Percentiles rank a stretch among this genome's conserved stretches.
These are phyloP conservation scores for Ctenopoma multispine DNA, from an alignment of 2,797 vertebrate species.

Conservation along the genomic window DNA sequence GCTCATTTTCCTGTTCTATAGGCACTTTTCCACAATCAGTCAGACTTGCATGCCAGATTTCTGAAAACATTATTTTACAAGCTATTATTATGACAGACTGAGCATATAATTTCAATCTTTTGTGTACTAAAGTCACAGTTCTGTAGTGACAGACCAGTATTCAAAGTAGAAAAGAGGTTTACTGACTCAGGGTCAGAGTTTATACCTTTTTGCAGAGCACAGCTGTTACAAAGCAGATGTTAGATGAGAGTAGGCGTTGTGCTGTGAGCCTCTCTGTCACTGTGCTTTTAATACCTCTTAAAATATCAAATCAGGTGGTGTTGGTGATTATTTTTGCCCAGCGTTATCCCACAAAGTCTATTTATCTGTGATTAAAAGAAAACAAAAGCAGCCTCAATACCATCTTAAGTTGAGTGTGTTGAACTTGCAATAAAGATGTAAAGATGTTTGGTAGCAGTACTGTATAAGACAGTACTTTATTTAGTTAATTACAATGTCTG, in stretches of 20 bases:
- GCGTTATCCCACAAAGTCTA: background rate
- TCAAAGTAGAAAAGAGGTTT: constrained; percentile 22
- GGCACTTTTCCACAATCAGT: constrained; percentile 52
- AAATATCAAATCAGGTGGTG: constrained; percentile 3
- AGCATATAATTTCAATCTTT: constrained; percentile 13
- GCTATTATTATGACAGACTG: constrained; percentile 44
- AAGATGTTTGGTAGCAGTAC: constrained; percentile 9
- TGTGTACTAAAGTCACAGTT: constrained; percentile 19
- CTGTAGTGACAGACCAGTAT: constrained; percentile 14
- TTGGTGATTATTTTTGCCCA: constrained; percentile 1
- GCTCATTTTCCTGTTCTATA: constrained; percentile 64
- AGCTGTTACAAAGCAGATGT: constrained; percentile 35
- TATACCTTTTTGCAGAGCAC: constrained; percentile 35
- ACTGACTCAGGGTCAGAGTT: constrained; percentile 29
- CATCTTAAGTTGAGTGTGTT: background rate
- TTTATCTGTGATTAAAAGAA: background rate
- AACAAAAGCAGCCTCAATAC: background rate
- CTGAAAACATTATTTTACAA: constrained; percentile 42
- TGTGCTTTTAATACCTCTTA: background rate
- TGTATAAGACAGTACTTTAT: constrained; percentile 21
- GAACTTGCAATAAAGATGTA: background rate
- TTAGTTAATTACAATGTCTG: constrained; percentile 8
- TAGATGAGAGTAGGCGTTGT: background rate
- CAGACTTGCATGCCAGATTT: constrained; percentile 42
- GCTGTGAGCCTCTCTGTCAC: background rate